Percentiles rank a stretch among this genome's conserved stretches.
Evolutionary conservation across 2,113 vertebrate species (phyloP).

Genomic region (Oreotrochilus melanogaster): DNA sequence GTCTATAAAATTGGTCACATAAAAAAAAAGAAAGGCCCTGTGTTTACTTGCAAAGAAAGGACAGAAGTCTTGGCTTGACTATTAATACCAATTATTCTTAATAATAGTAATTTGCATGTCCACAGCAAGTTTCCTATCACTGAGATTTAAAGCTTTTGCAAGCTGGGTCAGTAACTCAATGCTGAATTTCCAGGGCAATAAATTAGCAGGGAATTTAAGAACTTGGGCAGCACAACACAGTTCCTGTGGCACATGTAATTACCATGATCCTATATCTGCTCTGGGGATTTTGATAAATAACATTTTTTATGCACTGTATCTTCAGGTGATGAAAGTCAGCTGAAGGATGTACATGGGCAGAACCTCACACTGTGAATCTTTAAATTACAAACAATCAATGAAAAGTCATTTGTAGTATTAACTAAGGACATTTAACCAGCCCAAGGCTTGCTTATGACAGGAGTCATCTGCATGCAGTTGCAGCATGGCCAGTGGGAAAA

Average conservation of each 20-base stretch:
- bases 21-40: neutral
- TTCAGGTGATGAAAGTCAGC: neutral
- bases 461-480: neutral
- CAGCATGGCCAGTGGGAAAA: neutral
- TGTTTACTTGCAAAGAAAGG: neutral
- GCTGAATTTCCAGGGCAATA: neutral
- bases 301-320: neutral
- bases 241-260: neutral
- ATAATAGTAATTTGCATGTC: constrained; percentile 21
- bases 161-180: neutral
- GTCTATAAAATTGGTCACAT: neutral
- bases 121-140: neutral
- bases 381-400: neutral
- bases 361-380: neutral
- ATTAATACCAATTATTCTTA: constrained; percentile 14
- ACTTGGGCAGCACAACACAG: neutral
- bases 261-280: neutral
- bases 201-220: neutral
- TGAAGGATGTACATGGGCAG: neutral
- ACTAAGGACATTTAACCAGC: neutral
- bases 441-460: neutral
- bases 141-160: neutral
- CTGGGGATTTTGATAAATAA: neutral
- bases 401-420: neutral
- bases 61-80: neutral